Evolutionary conservation across 1,140 invertebrate genomes (phyloP).

Genomic region (Triops cancriformis): DNA sequence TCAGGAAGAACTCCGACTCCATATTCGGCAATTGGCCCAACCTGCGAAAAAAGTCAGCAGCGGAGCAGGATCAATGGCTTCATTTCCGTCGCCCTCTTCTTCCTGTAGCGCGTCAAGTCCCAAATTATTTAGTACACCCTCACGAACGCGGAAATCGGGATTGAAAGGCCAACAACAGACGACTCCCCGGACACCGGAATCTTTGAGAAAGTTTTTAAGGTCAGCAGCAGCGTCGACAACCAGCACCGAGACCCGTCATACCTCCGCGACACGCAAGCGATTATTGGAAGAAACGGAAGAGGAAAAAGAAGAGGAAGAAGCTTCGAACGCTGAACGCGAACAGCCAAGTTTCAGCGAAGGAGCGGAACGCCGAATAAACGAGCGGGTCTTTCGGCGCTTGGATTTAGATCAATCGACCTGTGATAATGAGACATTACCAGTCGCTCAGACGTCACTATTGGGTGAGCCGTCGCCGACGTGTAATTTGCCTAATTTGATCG

Average conservation of each 20-base stretch:
- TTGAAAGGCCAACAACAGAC: background rate
- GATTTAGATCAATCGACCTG: slow-evolving; percentile 25
- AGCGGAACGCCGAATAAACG: background rate
- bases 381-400: slow-evolving; percentile 30
- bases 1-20: slow-evolving; percentile 27
- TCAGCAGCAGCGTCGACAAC: background rate
- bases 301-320: background rate
- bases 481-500: slow-evolving; percentile 65
- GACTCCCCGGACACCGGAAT: background rate
- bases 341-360: background rate
- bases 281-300: background rate
- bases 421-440: background rate
- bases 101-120: background rate
- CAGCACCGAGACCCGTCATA: background rate
- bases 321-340: background rate
- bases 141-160: slow-evolving; percentile 7
- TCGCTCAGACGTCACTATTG: background rate
- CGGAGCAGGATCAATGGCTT: slow-evolving; percentile 6
- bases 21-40: background rate
- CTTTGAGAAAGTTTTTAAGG: slow-evolving; percentile 2
- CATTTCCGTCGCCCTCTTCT: slow-evolving; percentile 8
- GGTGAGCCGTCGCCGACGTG: slow-evolving; percentile 50
- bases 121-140: background rate
- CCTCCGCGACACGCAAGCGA: background rate
- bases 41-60: background rate